Evolutionary conservation across 2,888 invertebrate species (phyloP), one percentile per base, ranked within the genome.

Genomic region (Cephonodes hylas): DNA sequence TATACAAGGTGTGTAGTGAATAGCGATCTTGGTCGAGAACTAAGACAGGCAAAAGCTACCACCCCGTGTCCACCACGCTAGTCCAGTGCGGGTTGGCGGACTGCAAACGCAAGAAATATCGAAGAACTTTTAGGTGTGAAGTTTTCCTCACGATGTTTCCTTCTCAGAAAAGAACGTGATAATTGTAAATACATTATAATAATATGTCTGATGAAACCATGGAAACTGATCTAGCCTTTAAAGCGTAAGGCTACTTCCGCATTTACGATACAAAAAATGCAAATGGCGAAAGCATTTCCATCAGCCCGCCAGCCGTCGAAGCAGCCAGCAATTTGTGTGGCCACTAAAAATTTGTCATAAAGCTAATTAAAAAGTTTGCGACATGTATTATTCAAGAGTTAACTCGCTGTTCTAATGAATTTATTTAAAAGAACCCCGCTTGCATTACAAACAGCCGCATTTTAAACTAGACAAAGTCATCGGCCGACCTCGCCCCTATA

Each of bases 311-410:
- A 10, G n/a, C 10, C 38, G n/a, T 38, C 31, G 3, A 18, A n/a
- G 34, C 3, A 46, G 15, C 45, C n/a, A 59, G 59, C 22, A 46
- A 22, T 34, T 59, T 59, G 45, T 22, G 59, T 46, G 34, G 34
- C 46, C 46, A 27, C 48, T 53, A 31, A 53, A 23, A 53, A 53
- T 53, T 53, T 53, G 31, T 53, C 53, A 53, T 53, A 31, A 53
- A 31, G 53, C 53, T 53, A 53, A 53, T 53, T 53, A 53, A 53
- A 53, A 53, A 27, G 27, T 53, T 31, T 27, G 18, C 8, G 31
- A 1, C 31, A 53, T 53, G 53, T 53, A 31, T 53, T 53, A 53
- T 53, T 53, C 53, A 53, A 10, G 3, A 7, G 18, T 8, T 15
- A 27, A 18, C 31, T 53, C 10, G 53, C 18, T 45, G 22, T 31